Percentiles rank a stretch among this genome's conserved stretches.
These are phyloP conservation scores for Cydia pomonella DNA, from an alignment of 1,140 invertebrate species.

Conservation along the genomic window DNA sequence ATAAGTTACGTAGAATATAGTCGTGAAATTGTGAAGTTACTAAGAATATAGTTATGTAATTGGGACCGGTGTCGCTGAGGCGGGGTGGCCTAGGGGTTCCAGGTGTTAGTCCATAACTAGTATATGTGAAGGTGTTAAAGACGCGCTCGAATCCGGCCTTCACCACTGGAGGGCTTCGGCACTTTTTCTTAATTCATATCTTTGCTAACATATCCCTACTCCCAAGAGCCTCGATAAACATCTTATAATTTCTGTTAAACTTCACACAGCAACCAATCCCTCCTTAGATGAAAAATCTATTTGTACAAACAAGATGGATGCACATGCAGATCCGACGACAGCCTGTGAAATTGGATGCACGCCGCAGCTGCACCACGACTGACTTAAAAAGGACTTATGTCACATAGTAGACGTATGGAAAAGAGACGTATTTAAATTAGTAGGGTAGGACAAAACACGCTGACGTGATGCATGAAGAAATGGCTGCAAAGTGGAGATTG, in stretches of 20 bases:
- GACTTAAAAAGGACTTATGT: neutral
- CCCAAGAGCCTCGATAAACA: neutral
- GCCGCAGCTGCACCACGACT: constrained; percentile 14
- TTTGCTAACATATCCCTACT: too few relatives aligned
- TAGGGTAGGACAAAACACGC: neutral
- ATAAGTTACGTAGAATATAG: too few relatives aligned
- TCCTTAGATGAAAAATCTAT: neutral
- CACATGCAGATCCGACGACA: constrained; percentile 37
- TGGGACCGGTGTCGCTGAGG: too few relatives aligned
- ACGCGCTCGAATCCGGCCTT: too few relatives aligned
- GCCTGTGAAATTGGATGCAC: constrained; percentile 66
- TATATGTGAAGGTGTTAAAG: too few relatives aligned
- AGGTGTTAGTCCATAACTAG: too few relatives aligned
- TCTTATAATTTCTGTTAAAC: neutral
- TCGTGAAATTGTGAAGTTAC: too few relatives aligned
- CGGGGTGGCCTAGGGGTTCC: too few relatives aligned
- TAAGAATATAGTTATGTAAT: too few relatives aligned
- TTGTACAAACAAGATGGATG: constrained; percentile 1
- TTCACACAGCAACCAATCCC: neutral
- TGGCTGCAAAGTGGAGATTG: neutral
- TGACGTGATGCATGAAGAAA: neutral
- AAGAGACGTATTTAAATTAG: neutral
- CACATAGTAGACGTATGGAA: neutral
- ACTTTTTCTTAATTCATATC: too few relatives aligned
- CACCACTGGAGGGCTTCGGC: too few relatives aligned